Percentiles rank a stretch among this genome's conserved stretches.
Evolutionary conservation across 1,140 invertebrate genomes (phyloP).

Genomic region (Drepana arcuata): DNA sequence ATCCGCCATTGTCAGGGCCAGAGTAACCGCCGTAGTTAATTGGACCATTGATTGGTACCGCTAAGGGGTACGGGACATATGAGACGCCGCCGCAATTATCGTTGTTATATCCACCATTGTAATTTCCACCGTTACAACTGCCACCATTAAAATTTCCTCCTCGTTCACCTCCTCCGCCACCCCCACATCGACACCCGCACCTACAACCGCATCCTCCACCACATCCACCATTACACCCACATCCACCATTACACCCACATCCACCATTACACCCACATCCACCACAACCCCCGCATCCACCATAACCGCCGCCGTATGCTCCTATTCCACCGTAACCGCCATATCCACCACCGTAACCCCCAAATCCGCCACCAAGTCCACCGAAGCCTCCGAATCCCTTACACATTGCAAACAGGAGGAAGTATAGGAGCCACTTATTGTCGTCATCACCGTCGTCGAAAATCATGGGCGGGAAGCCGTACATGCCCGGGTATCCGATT

Average conservation of each 20-base stretch:
- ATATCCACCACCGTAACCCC: conserved; percentile 1
- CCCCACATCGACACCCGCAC: neutral
- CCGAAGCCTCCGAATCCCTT: conserved; percentile 4
- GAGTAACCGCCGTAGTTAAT: neutral
- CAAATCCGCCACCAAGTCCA: neutral
- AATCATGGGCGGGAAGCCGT: conserved; percentile 21
- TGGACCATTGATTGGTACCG: conserved; percentile 3
- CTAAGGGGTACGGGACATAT: conserved; percentile 15
- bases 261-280: neutral
- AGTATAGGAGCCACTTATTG: conserved; percentile 25
- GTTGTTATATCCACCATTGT: neutral
- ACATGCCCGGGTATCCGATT: neutral
- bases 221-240: conserved; percentile 1
- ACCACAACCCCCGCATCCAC: neutral
- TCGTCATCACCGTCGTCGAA: conserved; percentile 24
- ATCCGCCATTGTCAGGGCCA: too few species aligned
- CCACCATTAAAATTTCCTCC: neutral
- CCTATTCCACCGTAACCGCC: too few species aligned
- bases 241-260: conserved; percentile 2
- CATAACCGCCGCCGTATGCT: neutral
- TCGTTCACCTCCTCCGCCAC: neutral
- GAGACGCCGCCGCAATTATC: neutral
- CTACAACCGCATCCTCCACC: neutral
- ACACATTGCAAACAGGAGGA: conserved; percentile 29
- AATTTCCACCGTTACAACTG: neutral